These are phyloP conservation scores for Aphelenchoides besseyi DNA, from an alignment of 1,140 invertebrate species.

Conservation along the genomic window DNA sequence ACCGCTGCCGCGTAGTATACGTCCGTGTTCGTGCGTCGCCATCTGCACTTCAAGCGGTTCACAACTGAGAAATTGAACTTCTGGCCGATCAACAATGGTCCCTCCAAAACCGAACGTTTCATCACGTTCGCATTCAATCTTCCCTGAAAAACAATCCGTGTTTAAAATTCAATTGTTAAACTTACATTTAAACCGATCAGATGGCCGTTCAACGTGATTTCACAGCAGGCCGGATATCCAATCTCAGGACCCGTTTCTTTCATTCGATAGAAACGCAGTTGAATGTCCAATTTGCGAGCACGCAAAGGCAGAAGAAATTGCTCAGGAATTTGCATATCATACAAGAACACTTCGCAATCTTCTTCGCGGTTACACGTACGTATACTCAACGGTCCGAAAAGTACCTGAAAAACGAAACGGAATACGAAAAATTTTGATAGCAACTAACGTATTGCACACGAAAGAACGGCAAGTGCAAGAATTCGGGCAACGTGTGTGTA, in stretches of 20 bases:
- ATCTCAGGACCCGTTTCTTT: neutral
- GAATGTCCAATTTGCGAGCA: neutral
- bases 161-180: neutral
- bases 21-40: neutral
- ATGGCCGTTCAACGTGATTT: neutral
- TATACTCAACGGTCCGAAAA: neutral
- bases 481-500: neutral
- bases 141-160: conserved; percentile 8
- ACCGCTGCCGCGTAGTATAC: neutral
- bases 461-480: conserved; percentile 2
- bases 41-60: neutral
- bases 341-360: neutral
- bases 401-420: neutral
- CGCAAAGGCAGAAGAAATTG: neutral
- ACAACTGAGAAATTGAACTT: neutral
- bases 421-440: neutral
- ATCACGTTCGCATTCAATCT: neutral
- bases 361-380: neutral
- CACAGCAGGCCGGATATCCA: neutral
- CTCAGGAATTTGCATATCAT: neutral
- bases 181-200: conserved; percentile 9
- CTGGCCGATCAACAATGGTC: neutral
- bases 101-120: neutral
- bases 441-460: neutral
- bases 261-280: neutral